Conservation (phyloP, 2,888 invertebrate species). For the Erpobdella octoculata region DNA sequence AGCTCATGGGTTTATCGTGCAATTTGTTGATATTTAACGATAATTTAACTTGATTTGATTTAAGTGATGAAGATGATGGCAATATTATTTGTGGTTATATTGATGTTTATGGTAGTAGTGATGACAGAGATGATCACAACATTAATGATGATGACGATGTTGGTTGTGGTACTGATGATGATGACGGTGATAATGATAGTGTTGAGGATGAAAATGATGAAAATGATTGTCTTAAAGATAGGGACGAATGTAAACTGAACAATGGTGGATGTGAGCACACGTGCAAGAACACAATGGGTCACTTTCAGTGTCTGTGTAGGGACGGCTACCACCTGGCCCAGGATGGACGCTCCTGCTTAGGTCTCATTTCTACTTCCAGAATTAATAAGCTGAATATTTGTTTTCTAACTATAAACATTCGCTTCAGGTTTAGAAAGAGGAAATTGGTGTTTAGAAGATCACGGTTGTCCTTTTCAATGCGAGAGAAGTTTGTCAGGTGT, state of each 20-base stretch:
- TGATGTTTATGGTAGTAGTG: conserved; percentile 9
- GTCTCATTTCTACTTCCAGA: neutral
- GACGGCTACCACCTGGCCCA: conserved; percentile 60
- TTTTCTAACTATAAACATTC: too few relatives aligned
- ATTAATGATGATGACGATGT: conserved; percentile 13
- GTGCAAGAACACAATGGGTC: conserved; percentile 66
- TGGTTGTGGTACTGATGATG: too few relatives aligned
- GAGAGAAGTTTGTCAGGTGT: neutral
- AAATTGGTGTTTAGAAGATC: conserved; percentile 16
- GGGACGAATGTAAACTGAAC: conserved; percentile 75
- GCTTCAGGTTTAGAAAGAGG: too few relatives aligned
- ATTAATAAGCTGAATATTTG: too few relatives aligned
- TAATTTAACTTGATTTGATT: too few relatives aligned
- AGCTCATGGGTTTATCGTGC: too few relatives aligned
- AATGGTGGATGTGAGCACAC: conserved; percentile 76
- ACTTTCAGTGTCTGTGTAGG: conserved; percentile 56
- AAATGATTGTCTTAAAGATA: conserved; percentile 43
- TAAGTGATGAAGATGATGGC: conserved; percentile 13
- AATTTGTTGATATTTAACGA: too few relatives aligned
- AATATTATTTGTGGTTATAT: neutral
- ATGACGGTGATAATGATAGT: too few relatives aligned
- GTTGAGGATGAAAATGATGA: conserved; percentile 11
- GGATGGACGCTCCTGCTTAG: conserved; percentile 29
- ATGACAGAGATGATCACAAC: neutral
- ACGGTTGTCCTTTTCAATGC: neutral